phyloP scores from a whole-genome alignment of 2,797 vertebrate species.

The Bradypodion pumilum region DNA sequence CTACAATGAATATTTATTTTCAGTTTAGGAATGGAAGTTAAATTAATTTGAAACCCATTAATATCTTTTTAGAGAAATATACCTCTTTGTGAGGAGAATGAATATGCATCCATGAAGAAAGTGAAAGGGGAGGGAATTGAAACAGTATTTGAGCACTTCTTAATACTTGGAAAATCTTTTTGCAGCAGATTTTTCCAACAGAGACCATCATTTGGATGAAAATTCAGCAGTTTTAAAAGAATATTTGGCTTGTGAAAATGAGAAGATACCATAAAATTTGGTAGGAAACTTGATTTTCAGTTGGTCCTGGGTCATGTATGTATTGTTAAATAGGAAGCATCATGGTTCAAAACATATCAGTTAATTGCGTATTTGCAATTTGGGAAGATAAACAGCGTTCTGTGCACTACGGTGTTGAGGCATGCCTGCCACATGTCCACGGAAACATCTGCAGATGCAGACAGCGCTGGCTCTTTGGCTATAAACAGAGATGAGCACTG shows the following conservation, averaged over 20 bases:
- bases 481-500: too few species aligned
- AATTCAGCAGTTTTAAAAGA: conserved; percentile 56
- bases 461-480: too few species aligned
- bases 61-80: conserved; percentile 48
- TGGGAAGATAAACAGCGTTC: too few species aligned
- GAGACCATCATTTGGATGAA: conserved; percentile 58
- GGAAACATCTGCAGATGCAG: too few species aligned
- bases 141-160: conserved; percentile 56
- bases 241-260: conserved; percentile 20
- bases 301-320: neutral
- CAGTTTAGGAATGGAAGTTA: conserved; percentile 55
- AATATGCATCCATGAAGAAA: conserved; percentile 53
- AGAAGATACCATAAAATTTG: conserved; percentile 4
- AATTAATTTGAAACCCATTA: conserved; percentile 60
- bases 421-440: too few species aligned
- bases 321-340: neutral
- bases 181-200: conserved; percentile 30
- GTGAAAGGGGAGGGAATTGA: conserved; percentile 55
- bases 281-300: conserved; percentile 30
- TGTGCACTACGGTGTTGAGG: too few species aligned
- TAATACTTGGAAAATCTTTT: conserved; percentile 57
- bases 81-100: conserved; percentile 57
- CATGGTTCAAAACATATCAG: neutral
- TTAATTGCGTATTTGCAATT: neutral
- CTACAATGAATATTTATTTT: conserved; percentile 45